Evolutionary conservation across 2,113 vertebrate genomes (phyloP).

Genomic region (Montifringilla adamsi): DNA sequence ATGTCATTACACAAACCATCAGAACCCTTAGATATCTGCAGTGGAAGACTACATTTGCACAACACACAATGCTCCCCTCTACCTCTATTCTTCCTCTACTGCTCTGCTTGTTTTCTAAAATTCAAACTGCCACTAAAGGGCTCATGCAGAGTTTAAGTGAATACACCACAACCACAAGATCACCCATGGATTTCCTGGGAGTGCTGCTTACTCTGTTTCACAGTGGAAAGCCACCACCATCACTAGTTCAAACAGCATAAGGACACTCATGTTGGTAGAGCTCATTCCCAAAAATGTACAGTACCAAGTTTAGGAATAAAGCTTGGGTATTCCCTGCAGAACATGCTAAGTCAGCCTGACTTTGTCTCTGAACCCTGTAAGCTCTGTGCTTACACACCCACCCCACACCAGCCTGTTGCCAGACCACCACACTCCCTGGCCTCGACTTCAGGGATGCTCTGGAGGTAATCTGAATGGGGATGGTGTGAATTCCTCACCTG

Average conservation of each 20-base stretch:
- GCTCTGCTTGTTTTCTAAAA: neutral
- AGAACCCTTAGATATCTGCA: neutral
- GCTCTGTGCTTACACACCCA: accelerated
- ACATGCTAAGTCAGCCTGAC: neutral
- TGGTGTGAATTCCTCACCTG: neutral
- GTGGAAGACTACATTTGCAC: neutral
- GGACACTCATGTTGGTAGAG: neutral
- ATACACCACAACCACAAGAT: neutral
- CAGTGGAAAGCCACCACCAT: neutral
- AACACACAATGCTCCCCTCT: neutral
- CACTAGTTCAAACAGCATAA: neutral
- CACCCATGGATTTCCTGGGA: neutral
- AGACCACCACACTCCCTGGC: neutral
- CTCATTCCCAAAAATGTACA: neutral
- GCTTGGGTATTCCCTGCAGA: neutral
- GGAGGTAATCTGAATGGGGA: neutral
- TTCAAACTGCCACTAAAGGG: neutral
- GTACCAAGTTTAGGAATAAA: neutral
- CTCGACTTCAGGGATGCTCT: neutral
- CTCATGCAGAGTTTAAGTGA: neutral
- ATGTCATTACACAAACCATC: neutral
- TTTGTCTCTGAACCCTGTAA: neutral
- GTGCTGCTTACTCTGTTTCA: neutral
- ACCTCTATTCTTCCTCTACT: neutral
- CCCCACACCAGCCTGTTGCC: neutral